phyloP scores from a whole-genome alignment of 1,140 invertebrate species.

The Camponotus floridanus region DNA sequence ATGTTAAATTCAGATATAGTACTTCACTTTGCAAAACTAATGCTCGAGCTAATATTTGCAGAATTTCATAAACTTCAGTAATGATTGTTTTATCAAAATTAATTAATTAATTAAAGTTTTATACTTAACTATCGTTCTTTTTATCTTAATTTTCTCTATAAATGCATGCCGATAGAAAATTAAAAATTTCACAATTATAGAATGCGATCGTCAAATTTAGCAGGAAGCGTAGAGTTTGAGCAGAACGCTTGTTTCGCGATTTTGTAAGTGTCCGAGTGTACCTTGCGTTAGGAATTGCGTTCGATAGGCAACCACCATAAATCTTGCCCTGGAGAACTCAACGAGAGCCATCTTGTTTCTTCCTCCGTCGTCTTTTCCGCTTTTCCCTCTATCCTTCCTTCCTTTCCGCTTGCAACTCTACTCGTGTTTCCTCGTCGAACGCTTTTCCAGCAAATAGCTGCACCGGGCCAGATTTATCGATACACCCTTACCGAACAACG shows the following conservation, averaged over 20 bases:
- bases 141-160: background rate
- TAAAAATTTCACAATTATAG: background rate
- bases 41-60: too few species aligned
- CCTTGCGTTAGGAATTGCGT: constrained; percentile 47
- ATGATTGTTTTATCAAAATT: background rate
- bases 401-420: background rate
- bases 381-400: constrained; percentile 11
- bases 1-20: background rate
- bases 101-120: background rate
- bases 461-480: constrained; percentile 72
- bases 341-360: constrained; percentile 69
- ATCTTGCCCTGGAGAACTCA: constrained; percentile 61
- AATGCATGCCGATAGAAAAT: background rate
- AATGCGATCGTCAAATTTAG: background rate
- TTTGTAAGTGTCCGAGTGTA: constrained; percentile 60
- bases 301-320: constrained; percentile 73
- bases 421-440: constrained; percentile 71
- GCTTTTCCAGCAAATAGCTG: constrained; percentile 72
- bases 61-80: constrained; percentile 29
- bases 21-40: background rate
- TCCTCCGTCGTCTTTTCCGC: constrained; percentile 15
- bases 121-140: background rate
- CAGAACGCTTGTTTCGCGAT: constrained; percentile 29
- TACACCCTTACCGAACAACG: constrained; percentile 67
- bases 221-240: background rate